Conservation (phyloP, 2,797 vertebrate species). For the Tapera naevia region DNA sequence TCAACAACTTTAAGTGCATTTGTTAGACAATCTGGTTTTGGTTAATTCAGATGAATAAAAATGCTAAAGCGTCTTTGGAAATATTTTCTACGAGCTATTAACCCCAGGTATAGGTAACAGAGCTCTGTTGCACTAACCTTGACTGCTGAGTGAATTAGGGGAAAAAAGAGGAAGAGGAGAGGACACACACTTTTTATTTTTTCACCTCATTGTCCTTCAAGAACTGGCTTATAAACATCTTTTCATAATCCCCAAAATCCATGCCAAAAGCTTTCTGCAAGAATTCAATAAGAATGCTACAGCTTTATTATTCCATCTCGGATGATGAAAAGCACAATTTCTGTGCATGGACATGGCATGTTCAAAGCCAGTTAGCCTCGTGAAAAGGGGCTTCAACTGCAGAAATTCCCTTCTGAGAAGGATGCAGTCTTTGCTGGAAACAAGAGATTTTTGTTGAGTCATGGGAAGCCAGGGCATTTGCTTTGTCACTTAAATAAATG, state of each 20-base stretch:
- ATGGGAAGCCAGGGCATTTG: not conserved
- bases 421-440: not conserved
- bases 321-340: not conserved
- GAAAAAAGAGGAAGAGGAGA: accelerated
- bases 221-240: not conserved
- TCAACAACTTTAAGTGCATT: not conserved
- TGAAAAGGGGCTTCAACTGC: not conserved
- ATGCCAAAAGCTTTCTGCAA: not conserved
- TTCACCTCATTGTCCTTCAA: not conserved
- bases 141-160: not conserved
- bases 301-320: not conserved
- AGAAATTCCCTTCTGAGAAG: not conserved
- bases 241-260: not conserved
- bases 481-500: conserved; percentile 21
- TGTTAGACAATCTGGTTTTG: not conserved
- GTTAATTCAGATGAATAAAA: not conserved
- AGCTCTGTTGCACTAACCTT: not conserved
- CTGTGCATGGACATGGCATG: not conserved
- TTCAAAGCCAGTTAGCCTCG: not conserved
- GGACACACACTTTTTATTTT: not conserved
- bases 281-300: not conserved
- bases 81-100: not conserved
- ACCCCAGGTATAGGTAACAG: not conserved
- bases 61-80: not conserved
- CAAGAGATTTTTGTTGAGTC: not conserved